These are phyloP conservation scores for Rhyacichthys aspro DNA, from an alignment of 2,797 vertebrate species.

Conservation along the genomic window DNA sequence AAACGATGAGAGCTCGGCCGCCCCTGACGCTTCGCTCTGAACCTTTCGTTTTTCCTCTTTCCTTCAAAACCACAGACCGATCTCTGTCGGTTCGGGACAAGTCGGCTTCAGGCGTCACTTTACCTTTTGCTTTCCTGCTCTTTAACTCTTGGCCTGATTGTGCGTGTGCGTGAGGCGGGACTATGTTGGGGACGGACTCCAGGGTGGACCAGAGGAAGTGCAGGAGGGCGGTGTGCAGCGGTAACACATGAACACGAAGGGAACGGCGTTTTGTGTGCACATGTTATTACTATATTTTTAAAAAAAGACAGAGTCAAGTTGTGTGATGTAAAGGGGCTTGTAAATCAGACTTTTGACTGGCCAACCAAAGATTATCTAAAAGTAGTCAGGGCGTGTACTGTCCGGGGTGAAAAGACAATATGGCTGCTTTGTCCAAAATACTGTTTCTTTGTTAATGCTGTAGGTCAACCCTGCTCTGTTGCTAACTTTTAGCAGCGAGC, in stretches of 20 bases:
- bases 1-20: conserved; percentile 87
- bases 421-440: conserved; percentile 76
- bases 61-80: conserved; percentile 47
- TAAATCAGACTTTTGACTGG: conserved; percentile 78
- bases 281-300: conserved; percentile 56
- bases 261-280: conserved; percentile 65
- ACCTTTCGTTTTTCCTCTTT: conserved; percentile 53
- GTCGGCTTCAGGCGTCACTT: conserved; percentile 47
- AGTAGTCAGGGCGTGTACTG: conserved; percentile 69
- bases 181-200: conserved; percentile 87
- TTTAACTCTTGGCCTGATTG: conserved; percentile 39
- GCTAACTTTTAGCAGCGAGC: conserved; percentile 57
- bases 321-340: conserved; percentile 65
- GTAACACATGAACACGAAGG: conserved; percentile 65
- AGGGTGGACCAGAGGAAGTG: conserved; percentile 91
- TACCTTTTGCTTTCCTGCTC: conserved; percentile 57
- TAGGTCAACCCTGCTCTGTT: conserved; percentile 69
- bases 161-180: conserved; percentile 47
- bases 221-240: conserved; percentile 80
- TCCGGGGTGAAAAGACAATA: conserved; percentile 70
- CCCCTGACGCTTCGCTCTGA: conserved; percentile 30
- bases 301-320: conserved; percentile 75
- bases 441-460: conserved; percentile 75
- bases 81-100: conserved; percentile 44
- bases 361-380: conserved; percentile 79